Evolutionary conservation across 2,888 invertebrate species (phyloP).

Genomic region (Cheilosia vulpina): DNA sequence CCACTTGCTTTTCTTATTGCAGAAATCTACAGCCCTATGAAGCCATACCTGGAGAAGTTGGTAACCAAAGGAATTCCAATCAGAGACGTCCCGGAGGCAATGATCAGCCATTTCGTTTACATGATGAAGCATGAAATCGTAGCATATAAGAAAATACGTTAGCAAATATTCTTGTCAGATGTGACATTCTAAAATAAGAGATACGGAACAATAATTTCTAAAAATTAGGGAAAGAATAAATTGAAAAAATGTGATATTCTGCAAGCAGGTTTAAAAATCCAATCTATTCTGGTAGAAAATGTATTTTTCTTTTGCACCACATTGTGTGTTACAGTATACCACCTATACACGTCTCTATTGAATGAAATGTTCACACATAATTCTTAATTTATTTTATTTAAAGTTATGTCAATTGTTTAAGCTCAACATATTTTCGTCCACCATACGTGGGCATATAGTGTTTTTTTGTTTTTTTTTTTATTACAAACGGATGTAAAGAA

Average conservation of each 20-base stretch:
- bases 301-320: not conserved
- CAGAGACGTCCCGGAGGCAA: conserved; percentile 19
- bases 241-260: conserved; percentile 28
- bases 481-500: not conserved
- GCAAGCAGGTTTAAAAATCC: conserved; percentile 10
- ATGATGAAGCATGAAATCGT: conserved; percentile 50
- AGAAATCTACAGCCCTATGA: conserved; percentile 72
- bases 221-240: not conserved
- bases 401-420: not conserved
- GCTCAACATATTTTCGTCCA: not conserved
- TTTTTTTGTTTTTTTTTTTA: not conserved
- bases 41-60: conserved; percentile 55
- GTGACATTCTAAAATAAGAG: conserved; percentile 48
- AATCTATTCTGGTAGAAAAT: not conserved
- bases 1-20: conserved; percentile 8
- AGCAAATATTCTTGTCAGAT: conserved; percentile 20
- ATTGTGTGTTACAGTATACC: not conserved
- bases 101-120: conserved; percentile 45
- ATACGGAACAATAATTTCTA: conserved; percentile 47
- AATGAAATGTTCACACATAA: not conserved
- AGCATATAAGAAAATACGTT: conserved; percentile 36
- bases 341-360: not conserved
- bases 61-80: conserved; percentile 8
- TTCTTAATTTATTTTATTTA: not conserved
- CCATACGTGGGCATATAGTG: not conserved